Evolutionary conservation across 2,113 vertebrate species (phyloP).

Genomic region (Polyodon spathula): DNA sequence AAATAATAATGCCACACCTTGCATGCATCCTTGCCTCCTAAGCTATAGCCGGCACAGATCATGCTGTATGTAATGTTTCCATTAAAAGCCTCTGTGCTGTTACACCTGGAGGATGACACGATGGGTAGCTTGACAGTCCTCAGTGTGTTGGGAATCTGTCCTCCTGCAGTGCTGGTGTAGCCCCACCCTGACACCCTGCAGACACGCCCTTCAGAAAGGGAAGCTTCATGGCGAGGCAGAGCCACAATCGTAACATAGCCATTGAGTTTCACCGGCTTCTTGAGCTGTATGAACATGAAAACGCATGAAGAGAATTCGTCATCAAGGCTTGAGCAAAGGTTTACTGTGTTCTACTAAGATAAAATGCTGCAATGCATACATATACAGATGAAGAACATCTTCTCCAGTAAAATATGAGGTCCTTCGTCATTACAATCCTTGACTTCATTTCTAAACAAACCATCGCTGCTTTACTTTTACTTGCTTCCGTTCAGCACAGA

Average conservation of each 20-base stretch:
- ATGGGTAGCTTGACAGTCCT: slow-evolving; percentile 58
- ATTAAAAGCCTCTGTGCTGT: slow-evolving; percentile 48
- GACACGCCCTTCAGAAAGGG: slow-evolving; percentile 39
- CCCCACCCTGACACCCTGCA: slow-evolving; percentile 71
- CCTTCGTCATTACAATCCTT: no score
- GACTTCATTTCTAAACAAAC: no score
- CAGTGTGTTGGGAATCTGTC: slow-evolving; percentile 46
- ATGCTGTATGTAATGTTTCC: slow-evolving; percentile 61
- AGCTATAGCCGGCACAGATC: slow-evolving; percentile 61
- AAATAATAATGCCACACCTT: slow-evolving; percentile 36
- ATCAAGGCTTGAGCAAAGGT: no score
- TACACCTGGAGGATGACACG: slow-evolving; percentile 46
- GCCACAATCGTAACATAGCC: slow-evolving; percentile 50
- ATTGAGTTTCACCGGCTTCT: slow-evolving; percentile 47
- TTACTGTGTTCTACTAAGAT: no score
- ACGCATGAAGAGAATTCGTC: no score
- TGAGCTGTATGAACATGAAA: slow-evolving; percentile 43
- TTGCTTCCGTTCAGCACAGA: no score
- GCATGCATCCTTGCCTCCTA: slow-evolving; percentile 62
- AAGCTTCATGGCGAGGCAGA: slow-evolving; percentile 43
- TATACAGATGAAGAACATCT: no score
- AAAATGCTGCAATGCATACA: no score
- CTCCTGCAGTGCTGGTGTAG: slow-evolving; percentile 38
- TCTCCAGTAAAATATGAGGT: no score
- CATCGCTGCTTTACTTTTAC: no score